Evolutionary conservation across 2,113 vertebrate species (phyloP).

Genomic region (Macquaria ambigua): DNA sequence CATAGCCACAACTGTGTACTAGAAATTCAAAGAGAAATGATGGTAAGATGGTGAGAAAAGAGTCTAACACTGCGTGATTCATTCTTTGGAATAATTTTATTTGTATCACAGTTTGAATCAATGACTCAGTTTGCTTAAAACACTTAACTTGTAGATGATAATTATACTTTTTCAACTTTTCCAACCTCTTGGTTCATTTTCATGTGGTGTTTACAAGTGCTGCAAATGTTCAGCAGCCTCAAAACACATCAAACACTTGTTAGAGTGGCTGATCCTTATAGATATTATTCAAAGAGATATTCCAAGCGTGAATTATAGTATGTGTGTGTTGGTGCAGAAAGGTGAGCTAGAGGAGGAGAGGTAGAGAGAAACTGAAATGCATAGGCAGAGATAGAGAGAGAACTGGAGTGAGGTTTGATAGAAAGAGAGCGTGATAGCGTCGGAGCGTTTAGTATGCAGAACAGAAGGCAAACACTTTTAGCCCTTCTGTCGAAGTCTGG

Average conservation of each 20-base stretch:
- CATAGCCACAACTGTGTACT: background rate
- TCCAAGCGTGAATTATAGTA: conserved; percentile 19
- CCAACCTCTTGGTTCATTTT: background rate
- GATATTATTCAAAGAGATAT: conserved; percentile 26
- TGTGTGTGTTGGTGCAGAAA: conserved; percentile 17
- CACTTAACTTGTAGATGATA: background rate
- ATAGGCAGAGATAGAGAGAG: conserved; percentile 12
- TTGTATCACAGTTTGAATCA: background rate
- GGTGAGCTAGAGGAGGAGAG: conserved; percentile 13
- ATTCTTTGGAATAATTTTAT: background rate
- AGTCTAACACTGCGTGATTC: background rate
- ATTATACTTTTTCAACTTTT: background rate
- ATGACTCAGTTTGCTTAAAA: background rate
- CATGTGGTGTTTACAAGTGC: conserved; percentile 6
- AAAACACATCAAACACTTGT: conserved; percentile 35
- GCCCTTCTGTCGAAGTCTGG: conserved; percentile 73
- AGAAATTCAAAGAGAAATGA: background rate
- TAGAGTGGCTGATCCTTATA: conserved; percentile 13
- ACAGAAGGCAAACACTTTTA: conserved; percentile 60
- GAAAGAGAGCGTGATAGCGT: conserved; percentile 51
- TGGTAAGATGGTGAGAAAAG: no score
- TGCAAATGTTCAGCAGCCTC: conserved; percentile 3
- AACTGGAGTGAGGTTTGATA: conserved; percentile 57
- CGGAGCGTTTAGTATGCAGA: conserved; percentile 70
- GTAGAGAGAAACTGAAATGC: conserved; percentile 21